Evolutionary conservation across 2,888 invertebrate species (phyloP), one percentile per base, ranked within the genome.

Genomic region (Autographa gamma): DNA sequence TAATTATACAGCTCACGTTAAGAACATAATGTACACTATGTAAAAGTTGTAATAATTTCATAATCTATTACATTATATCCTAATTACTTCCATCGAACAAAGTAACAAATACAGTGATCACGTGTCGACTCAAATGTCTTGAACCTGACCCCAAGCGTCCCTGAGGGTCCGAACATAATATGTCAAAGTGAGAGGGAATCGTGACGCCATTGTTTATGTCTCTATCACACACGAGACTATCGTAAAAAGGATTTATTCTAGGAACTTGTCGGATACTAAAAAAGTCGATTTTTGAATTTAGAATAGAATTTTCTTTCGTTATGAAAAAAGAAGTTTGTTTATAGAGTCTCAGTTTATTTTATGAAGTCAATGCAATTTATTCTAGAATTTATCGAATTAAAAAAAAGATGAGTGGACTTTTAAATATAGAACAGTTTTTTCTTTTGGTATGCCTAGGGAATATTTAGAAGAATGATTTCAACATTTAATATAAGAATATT

Each of bases 141-240:
- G 67, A 67, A 63, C 72, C 69, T 77, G 73, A 74, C 81, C 77
- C 64, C 18, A 34, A 67, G 66, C 34, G 62, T 13, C 64, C 63
- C 63, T 31, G 73, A 75, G 73, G 72, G 73, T 61, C 66, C 43
- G 60, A 66, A 73, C 62, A 60, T 71, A 81, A 77, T 75, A 60
- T 69, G 59, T 25, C 16, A 43, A 43, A 74, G 60, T 66, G 56
- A 65, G 60, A 74, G 71, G 65, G 66, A 62, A 72, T 64, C 52
- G 63, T 69, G 72, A 70, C 72, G 60, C 3, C 60, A 38, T 66
- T 66, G 63, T 80, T 70, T 76, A 80, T 76, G 48, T 48, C 38
- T 19, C 41, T 31, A 19, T 58, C 60, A 58, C 25, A 18, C 25
- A 25, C 54, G 54, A 13, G 19, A 18, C 18, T 54, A 0, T 48